phyloP scores from a whole-genome alignment of 1,140 invertebrate genomes.

The Hestina assimilis region DNA sequence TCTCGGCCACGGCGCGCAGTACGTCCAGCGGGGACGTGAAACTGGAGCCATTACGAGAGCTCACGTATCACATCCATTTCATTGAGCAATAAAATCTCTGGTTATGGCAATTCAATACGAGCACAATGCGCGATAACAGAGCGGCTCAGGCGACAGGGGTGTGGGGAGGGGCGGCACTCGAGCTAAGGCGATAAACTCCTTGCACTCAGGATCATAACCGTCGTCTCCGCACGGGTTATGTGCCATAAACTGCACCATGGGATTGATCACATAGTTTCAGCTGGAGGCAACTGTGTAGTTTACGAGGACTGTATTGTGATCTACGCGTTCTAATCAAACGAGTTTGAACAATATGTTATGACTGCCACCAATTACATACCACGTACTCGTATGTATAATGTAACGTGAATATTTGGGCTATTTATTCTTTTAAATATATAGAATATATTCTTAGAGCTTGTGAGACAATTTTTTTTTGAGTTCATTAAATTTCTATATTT shows the following conservation, averaged over 20 bases:
- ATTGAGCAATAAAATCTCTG: conserved; percentile 24
- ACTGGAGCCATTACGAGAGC: conserved; percentile 5
- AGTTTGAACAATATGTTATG: too few relatives aligned
- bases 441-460: too few relatives aligned
- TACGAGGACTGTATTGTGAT: not conserved
- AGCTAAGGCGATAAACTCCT: conserved; percentile 12
- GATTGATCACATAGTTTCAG: conserved; percentile 4
- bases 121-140: conserved; percentile 17
- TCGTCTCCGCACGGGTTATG: conserved; percentile 2
- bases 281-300: conserved; percentile 12
- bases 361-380: too few relatives aligned
- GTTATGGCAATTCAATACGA: conserved; percentile 26
- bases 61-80: conserved; percentile 17
- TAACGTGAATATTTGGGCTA: too few relatives aligned
- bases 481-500: too few relatives aligned
- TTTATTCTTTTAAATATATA: too few relatives aligned
- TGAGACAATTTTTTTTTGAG: too few relatives aligned
- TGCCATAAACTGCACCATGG: conserved; percentile 8
- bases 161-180: not conserved
- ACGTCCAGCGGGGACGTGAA: not conserved
- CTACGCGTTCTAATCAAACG: not conserved
- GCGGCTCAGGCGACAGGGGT: not conserved
- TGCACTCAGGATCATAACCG: conserved; percentile 7
- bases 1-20: not conserved
- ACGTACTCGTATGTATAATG: too few relatives aligned